Percentiles rank a stretch among this genome's conserved stretches.
Conservation (phyloP, 2,113 vertebrate species). For the Spheniscus mendiculus region DNA sequence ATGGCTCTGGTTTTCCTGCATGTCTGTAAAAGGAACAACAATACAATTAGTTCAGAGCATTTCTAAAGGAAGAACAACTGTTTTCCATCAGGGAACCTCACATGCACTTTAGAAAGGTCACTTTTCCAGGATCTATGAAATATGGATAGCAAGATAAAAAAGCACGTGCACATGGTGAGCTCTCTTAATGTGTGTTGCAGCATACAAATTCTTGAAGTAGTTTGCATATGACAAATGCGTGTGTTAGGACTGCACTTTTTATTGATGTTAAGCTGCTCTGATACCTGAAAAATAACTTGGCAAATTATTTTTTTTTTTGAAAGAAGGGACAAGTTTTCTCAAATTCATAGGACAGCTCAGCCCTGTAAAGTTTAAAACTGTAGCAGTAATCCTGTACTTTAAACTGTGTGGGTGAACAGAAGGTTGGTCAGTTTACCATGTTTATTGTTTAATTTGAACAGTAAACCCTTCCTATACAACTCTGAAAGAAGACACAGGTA, state of each 20-base stretch:
- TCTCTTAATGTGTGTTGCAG: neutral
- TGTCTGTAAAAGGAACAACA: neutral
- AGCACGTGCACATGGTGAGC: neutral
- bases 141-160: neutral
- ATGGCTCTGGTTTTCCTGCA: neutral
- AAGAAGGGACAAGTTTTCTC: neutral
- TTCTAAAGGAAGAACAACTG: neutral
- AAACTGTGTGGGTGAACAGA: neutral
- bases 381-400: neutral
- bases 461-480: neutral
- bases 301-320: neutral
- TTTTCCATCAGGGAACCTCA: neutral
- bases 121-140: neutral
- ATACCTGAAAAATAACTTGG: neutral
- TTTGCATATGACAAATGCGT: neutral
- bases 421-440: neutral
- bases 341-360: neutral
- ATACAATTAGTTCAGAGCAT: neutral
- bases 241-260: neutral
- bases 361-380: neutral
- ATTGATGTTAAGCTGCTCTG: neutral
- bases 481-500: neutral
- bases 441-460: neutral
- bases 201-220: neutral
- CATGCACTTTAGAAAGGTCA: neutral